Evolutionary conservation across 2,888 invertebrate genomes (phyloP).

Genomic region (Cepaea hortensis): DNA sequence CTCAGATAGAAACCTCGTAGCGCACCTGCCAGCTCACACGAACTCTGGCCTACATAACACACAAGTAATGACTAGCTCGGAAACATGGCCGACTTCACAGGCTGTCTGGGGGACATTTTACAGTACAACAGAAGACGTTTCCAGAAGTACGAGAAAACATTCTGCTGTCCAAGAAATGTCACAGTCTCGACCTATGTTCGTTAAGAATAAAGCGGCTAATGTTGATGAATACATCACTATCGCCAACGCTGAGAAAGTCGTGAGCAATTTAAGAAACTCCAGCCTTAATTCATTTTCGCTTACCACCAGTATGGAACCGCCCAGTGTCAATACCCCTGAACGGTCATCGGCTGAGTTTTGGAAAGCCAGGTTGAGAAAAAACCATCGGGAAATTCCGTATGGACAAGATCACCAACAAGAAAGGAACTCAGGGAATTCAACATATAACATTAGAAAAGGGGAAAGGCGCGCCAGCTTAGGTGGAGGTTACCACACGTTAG

Average conservation of each 20-base stretch:
- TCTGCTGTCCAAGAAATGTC: not conserved
- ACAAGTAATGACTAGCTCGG: not conserved
- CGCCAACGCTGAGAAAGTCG: not conserved
- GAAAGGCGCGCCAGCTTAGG: not conserved
- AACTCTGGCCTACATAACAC: not conserved
- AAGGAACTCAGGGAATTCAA: not conserved
- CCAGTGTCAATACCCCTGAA: not conserved
- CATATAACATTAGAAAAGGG: not conserved
- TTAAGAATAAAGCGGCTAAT: not conserved
- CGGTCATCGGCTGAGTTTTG: conserved; percentile 3
- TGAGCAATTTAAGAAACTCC: not conserved
- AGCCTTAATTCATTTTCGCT: not conserved
- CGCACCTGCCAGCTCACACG: not conserved
- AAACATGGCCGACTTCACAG: not conserved
- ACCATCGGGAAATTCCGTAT: not conserved
- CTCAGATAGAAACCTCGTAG: not conserved
- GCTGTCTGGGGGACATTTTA: not conserved
- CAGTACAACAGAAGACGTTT: not conserved
- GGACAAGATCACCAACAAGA: not conserved
- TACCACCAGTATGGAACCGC: not conserved
- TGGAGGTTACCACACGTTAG: not conserved
- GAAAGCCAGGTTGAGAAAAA: conserved; percentile 12
- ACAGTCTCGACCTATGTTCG: not conserved
- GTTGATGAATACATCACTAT: not conserved
- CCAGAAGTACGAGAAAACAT: not conserved